Conservation (phyloP, 2,888 invertebrate genomes). For the Maniola hyperantus region DNA sequence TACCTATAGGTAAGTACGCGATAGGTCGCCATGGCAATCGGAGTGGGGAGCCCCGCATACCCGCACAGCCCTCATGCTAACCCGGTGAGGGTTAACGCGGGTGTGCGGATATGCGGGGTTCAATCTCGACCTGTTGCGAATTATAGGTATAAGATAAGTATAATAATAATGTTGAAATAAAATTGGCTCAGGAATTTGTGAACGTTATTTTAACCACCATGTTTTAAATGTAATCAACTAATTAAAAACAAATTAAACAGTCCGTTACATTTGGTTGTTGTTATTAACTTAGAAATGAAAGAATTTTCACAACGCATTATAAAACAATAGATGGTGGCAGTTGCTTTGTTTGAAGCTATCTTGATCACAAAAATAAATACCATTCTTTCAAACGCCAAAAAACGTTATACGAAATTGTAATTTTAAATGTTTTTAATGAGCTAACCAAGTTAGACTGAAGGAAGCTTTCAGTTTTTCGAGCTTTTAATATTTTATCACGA, state of each 20-base stretch:
- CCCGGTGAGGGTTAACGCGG: too few species aligned
- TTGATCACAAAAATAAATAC: constrained; percentile 66
- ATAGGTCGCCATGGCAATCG: too few species aligned
- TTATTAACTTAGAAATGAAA: constrained; percentile 60
- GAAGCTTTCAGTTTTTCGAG: neutral
- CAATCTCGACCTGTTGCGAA: too few species aligned
- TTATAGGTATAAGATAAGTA: too few species aligned
- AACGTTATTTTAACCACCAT: neutral
- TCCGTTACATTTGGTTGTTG: constrained; percentile 60
- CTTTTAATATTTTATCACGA: neutral
- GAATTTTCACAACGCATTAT: constrained; percentile 67
- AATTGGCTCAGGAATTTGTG: too few species aligned
- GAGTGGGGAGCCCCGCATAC: too few species aligned
- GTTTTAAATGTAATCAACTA: constrained; percentile 41
- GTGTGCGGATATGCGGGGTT: too few species aligned
- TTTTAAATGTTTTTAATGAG: constrained; percentile 25
- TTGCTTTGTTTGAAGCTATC: constrained; percentile 68
- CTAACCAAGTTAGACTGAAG: constrained; percentile 1
- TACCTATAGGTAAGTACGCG: too few species aligned
- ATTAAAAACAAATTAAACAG: constrained; percentile 70
- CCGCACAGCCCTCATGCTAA: too few species aligned
- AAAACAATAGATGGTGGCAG: constrained; percentile 77
- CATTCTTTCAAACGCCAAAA: constrained; percentile 57
- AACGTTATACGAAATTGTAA: constrained; percentile 22
- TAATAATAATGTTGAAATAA: too few species aligned